Evolutionary conservation across 2,113 vertebrate genomes (phyloP).

Genomic region (Oryzias celebensis): DNA sequence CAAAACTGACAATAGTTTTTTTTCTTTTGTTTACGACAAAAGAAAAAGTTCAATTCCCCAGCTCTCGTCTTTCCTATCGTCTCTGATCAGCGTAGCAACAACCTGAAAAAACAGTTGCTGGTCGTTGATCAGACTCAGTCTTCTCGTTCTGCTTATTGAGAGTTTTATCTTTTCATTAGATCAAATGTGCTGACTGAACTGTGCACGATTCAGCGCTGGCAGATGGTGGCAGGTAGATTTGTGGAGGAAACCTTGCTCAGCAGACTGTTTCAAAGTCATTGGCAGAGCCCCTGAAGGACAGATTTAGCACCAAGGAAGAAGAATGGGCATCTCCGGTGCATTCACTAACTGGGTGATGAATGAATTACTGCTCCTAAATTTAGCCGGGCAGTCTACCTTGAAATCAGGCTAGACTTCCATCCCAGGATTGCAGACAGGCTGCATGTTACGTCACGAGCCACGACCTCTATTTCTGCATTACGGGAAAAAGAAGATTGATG

Average conservation of each 20-base stretch:
- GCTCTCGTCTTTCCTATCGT: too few species aligned
- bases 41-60: too few species aligned
- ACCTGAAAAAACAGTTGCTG: too few species aligned
- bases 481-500: conserved; percentile 67
- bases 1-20: too few species aligned
- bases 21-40: too few species aligned
- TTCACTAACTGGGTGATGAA: conserved; percentile 76
- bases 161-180: conserved; percentile 15
- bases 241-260: conserved; percentile 55
- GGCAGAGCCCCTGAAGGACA: conserved; percentile 77
- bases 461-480: conserved; percentile 63
- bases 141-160: not conserved
- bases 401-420: conserved; percentile 72
- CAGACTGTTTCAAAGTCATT: conserved; percentile 73
- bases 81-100: too few species aligned
- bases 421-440: conserved; percentile 51
- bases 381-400: conserved; percentile 79
- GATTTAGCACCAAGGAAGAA: conserved; percentile 68
- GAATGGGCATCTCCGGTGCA: conserved; percentile 70
- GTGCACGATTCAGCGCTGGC: conserved; percentile 1
- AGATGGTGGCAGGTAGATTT: conserved; percentile 37
- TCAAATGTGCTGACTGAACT: conserved; percentile 13
- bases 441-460: conserved; percentile 59
- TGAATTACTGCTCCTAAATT: conserved; percentile 78
- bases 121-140: too few species aligned